Base-by-base conservation (phyloP, 2,888 invertebrate species). In the Lutraria lutraria region DNA sequence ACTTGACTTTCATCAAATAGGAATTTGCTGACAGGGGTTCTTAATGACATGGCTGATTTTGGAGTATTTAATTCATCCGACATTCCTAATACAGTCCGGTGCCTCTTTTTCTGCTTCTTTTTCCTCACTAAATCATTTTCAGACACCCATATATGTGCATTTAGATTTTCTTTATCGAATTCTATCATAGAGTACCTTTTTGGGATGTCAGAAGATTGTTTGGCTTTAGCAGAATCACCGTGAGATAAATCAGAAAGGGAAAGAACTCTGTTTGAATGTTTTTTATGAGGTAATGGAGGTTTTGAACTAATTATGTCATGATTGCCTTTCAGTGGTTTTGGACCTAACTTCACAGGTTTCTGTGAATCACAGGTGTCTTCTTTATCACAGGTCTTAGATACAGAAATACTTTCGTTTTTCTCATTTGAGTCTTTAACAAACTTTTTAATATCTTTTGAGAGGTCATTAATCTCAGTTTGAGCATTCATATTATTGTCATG, bases 251-350 rank as follows among this genome's bases (percentile, higher is more conserved):
- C 89, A 87, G 56, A 88, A n/a, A 89, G 79, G n/a, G 91, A 91
- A 10, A 86, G 84, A 60, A 91, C 88, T 81, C 89, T 0, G 63
- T 81, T 29, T 79, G 79, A 0, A 21, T 56, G 31, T 34, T 43
- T 84, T 81, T 89, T 86, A 29, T 54, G 68, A 63, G 91, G 91
- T 85, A 91, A 68, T 34, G 91, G 91, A 25, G 91, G 91, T 91
- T 91, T 91, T 72, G 82, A 54, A 84, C 60, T 16, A 16, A 84
- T 15, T 72, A 72, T 76, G n/a, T 31, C 21, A 8, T 2, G 68
- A 10, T 21, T 52, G n/a, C 6, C 68, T 34, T 15, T 76, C 34
- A 76, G 16, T 31, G 76, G 76, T 16, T 76, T 76, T 34, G 29
- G 25, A 76, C 16, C 1, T 31, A 31, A 76, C 16, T 76, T 76